A percentile compares a stretch with the other conserved stretches of the same genome.
These are phyloP conservation scores for Channa striata DNA, from an alignment of 2,797 vertebrate genomes.

Conservation along the genomic window DNA sequence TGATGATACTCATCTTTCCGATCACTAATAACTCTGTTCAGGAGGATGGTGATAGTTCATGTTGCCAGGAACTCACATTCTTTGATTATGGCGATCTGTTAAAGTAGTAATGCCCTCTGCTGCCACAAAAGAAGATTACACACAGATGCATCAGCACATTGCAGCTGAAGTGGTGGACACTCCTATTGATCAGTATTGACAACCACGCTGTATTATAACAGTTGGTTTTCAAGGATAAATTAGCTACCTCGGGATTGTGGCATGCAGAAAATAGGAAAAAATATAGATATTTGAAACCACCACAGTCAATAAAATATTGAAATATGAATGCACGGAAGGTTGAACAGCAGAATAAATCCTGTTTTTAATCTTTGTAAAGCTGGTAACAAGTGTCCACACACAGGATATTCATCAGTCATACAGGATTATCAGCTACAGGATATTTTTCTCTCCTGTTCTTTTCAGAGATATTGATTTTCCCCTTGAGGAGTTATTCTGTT, in stretches of 20 bases:
- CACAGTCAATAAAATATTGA: not conserved
- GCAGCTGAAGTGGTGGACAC: not conserved
- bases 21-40: too few relatives aligned
- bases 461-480: slow-evolving; percentile 12
- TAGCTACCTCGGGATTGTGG: not conserved
- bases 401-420: slow-evolving; percentile 41
- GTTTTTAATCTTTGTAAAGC: slow-evolving; percentile 47
- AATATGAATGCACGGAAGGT: slow-evolving; percentile 23
- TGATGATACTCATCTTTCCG: too few relatives aligned
- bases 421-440: slow-evolving; percentile 30
- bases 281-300: not conserved
- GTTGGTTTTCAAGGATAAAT: not conserved
- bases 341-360: not conserved
- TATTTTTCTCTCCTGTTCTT: slow-evolving; percentile 16
- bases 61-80: slow-evolving; percentile 26
- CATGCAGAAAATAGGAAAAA: not conserved
- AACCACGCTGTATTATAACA: not conserved
- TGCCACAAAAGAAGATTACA: slow-evolving; percentile 45
- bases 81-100: slow-evolving; percentile 6
- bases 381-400: not conserved
- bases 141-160: not conserved
- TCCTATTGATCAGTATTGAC: not conserved
- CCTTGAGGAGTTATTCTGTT: not conserved
- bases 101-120: slow-evolving; percentile 64
- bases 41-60: too few relatives aligned